These are phyloP conservation scores for Ophiothrix spiculata DNA, from an alignment of 35 echinoderm and acorn worm genomes.

Conservation along the genomic window DNA sequence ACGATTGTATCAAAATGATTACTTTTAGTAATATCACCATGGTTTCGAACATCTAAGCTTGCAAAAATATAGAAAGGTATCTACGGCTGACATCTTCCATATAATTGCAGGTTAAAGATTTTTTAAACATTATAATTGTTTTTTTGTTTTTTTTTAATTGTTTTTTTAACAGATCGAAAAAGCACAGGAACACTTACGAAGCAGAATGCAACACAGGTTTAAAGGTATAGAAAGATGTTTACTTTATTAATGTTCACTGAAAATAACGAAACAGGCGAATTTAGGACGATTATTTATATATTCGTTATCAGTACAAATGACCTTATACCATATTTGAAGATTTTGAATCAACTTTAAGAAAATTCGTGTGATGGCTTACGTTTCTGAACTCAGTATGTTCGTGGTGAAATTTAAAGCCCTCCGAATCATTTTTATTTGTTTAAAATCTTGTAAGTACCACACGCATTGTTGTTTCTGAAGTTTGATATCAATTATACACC, in stretches of 20 bases:
- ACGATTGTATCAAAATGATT: too few relatives aligned
- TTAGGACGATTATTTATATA: neutral
- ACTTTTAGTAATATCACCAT: too few relatives aligned
- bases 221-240: slow-evolving; percentile 22
- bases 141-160: neutral
- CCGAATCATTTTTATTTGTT: neutral
- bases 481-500: neutral
- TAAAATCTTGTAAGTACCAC: neutral
- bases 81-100: too few relatives aligned
- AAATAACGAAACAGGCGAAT: neutral
- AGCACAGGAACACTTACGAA: slow-evolving; percentile 48
- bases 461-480: neutral
- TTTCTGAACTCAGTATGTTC: too few relatives aligned
- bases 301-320: neutral
- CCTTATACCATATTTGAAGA: too few relatives aligned
- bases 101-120: too few relatives aligned
- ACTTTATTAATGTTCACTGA: neutral
- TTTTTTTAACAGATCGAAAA: slow-evolving; percentile 41
- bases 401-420: neutral
- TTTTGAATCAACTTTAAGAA: too few relatives aligned
- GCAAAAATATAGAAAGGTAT: too few relatives aligned
- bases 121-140: too few relatives aligned
- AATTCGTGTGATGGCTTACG: too few relatives aligned
- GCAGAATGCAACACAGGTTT: slow-evolving; percentile 51
- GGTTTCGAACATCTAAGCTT: too few relatives aligned